Base-by-base conservation (phyloP, 2,797 vertebrate species). In the Mus minutoides region DNA sequence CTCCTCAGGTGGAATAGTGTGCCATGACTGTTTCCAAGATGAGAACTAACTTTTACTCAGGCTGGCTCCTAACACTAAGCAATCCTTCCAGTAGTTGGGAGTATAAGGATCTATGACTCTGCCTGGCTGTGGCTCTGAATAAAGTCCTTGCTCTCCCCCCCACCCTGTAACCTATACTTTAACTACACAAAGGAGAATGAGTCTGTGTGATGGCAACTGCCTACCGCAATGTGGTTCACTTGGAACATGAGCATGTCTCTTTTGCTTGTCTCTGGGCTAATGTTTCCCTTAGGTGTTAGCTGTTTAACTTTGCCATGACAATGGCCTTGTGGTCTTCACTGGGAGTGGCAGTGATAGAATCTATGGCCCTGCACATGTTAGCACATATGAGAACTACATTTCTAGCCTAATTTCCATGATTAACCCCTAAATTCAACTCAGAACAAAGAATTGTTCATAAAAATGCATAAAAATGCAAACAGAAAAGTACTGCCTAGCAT, bases 241-340 rank as follows among this genome's bases (percentile, higher is more conserved):
- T 22, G 52, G 29, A 49, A 60, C 0, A 0, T 0, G 21, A 31
- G 12, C 13, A 9, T 3, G 34, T 8, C 37, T 43, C 54, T 64
- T 56, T 31, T n/a, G 62, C 29, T 49, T 3, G 40, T 26, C 19
- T 84, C 62, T 0, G 37, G 49, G 67, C 75, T 77, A 85, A 75
- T 52, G 49, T 37, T 84, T 29, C 34, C 0, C 16, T 69, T 69
- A 4, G 62, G 43, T 62, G 89, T 82, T 46, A 37, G 69, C 75
- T 56, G 88, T 2, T 54, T 67, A 31, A 31, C 6, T 62, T n/a
- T 60, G 46, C 64, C 2, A 0, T 29, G 49, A 62, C 26, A 10
- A 49, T 0, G 8, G 17, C 64, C 34, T 64, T 26, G 16, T 56
- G 34, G 71, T 43, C 79, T 31, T 75, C 69, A 37, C 16, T 54